A percentile compares a stretch with the other conserved stretches of the same genome.
Evolutionary conservation across 2,888 invertebrate species (phyloP).

Genomic region (Eupithecia insigniata): DNA sequence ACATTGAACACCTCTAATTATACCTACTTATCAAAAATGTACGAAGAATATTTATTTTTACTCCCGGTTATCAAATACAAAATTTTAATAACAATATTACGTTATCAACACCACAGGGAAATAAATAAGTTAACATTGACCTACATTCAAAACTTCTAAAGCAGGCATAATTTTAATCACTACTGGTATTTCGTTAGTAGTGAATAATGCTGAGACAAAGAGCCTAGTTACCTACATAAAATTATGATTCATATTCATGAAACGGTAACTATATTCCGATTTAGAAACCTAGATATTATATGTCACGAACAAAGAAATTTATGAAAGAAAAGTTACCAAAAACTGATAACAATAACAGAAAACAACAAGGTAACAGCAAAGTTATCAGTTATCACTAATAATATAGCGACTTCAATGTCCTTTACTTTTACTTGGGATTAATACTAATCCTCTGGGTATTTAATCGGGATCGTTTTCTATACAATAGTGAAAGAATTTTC

Average conservation of each 20-base stretch:
- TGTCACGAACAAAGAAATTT: too few relatives aligned
- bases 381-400: too few relatives aligned
- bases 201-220: background rate
- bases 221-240: background rate
- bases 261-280: too few relatives aligned
- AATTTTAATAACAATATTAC: background rate
- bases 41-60: background rate
- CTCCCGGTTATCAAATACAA: background rate
- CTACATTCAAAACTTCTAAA: background rate
- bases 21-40: background rate
- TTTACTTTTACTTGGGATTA: too few relatives aligned
- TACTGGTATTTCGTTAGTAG: background rate
- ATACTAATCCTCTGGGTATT: too few relatives aligned
- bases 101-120: background rate
- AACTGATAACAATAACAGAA: too few relatives aligned
- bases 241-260: background rate
- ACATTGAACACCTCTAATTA: background rate
- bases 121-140: slow-evolving; percentile 5
- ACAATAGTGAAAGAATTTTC: too few relatives aligned
- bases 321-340: too few relatives aligned
- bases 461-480: too few relatives aligned
- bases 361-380: too few relatives aligned
- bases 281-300: too few relatives aligned
- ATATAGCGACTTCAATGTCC: too few relatives aligned
- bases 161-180: background rate